Percentiles rank a stretch among this genome's conserved stretches.
phyloP scores from a whole-genome alignment of 2,888 invertebrate genomes.

The Euproctis similis region DNA sequence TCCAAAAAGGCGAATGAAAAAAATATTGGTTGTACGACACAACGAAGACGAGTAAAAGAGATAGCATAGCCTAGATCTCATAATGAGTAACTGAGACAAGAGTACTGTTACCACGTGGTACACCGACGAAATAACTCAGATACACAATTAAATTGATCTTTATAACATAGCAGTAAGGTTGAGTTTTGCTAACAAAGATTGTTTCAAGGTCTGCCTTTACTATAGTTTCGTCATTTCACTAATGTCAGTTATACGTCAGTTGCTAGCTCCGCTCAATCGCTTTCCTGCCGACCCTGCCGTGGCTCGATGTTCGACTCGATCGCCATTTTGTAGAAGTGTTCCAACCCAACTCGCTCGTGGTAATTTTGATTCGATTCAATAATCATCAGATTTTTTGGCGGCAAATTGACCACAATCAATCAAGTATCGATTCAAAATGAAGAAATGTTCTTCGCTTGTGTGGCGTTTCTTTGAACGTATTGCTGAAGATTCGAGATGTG shows the following conservation, averaged over 20 bases:
- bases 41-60: too few relatives aligned
- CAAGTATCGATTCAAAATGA: constrained; percentile 49
- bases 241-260: too few relatives aligned
- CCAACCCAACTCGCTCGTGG: constrained; percentile 37
- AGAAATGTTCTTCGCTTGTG: constrained; percentile 59
- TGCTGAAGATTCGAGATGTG: constrained; percentile 49
- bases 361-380: constrained; percentile 50
- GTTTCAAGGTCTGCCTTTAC: too few relatives aligned
- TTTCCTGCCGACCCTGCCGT: constrained; percentile 8
- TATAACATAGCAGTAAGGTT: too few relatives aligned
- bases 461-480: constrained; percentile 67
- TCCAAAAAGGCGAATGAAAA: too few relatives aligned
- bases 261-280: background rate
- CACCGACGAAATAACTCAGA: too few relatives aligned
- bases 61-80: too few relatives aligned
- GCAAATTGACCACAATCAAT: constrained; percentile 40
- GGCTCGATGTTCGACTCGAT: constrained; percentile 46
- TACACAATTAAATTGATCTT: too few relatives aligned
- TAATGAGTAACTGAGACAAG: too few relatives aligned
- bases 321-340: constrained; percentile 44
- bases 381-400: constrained; percentile 41
- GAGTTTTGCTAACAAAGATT: too few relatives aligned
- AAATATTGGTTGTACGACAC: too few relatives aligned
- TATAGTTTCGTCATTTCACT: too few relatives aligned
- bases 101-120: constrained; percentile 9